Evolutionary conservation across 2,113 vertebrate genomes (phyloP).

Genomic region (Anseranas semipalmata): DNA sequence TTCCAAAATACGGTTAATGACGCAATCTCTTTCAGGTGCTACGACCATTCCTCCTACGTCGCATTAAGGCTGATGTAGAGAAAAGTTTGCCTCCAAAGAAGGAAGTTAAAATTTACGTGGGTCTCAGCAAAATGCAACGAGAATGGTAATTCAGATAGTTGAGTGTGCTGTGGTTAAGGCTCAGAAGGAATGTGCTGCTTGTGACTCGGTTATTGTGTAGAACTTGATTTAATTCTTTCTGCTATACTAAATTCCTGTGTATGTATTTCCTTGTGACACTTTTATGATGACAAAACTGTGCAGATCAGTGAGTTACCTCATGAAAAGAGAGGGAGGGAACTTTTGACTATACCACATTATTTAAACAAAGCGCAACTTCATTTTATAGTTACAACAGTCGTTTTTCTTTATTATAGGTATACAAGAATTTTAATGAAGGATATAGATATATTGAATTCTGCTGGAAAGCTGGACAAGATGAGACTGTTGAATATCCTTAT

Average conservation of each 20-base stretch:
- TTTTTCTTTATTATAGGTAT: slow-evolving; percentile 81
- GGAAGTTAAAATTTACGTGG: slow-evolving; percentile 97
- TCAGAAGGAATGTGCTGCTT: not conserved
- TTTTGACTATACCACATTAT: not conserved
- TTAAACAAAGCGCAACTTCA: not conserved
- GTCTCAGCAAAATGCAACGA: slow-evolving; percentile 98
- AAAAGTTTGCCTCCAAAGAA: slow-evolving; percentile 97
- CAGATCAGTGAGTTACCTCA: not conserved
- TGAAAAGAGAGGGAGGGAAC: not conserved
- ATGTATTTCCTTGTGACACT: not conserved
- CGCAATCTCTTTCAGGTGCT: slow-evolving; percentile 82
- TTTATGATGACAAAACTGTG: not conserved
- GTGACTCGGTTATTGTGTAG: not conserved
- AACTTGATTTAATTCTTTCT: not conserved
- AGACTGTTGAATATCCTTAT: slow-evolving; percentile 94
- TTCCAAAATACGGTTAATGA: not conserved
- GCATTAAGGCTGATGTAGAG: slow-evolving; percentile 98
- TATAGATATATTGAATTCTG: slow-evolving; percentile 95
- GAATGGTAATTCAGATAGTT: slow-evolving; percentile 85
- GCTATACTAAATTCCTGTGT: not conserved
- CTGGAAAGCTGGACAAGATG: slow-evolving; percentile 98
- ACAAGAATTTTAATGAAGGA: slow-evolving; percentile 98
- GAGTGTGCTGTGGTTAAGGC: not conserved
- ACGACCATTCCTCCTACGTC: slow-evolving; percentile 93
- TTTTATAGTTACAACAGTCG: not conserved